These are phyloP conservation scores for Thera britannica DNA, from an alignment of 2,888 invertebrate species.

Conservation along the genomic window DNA sequence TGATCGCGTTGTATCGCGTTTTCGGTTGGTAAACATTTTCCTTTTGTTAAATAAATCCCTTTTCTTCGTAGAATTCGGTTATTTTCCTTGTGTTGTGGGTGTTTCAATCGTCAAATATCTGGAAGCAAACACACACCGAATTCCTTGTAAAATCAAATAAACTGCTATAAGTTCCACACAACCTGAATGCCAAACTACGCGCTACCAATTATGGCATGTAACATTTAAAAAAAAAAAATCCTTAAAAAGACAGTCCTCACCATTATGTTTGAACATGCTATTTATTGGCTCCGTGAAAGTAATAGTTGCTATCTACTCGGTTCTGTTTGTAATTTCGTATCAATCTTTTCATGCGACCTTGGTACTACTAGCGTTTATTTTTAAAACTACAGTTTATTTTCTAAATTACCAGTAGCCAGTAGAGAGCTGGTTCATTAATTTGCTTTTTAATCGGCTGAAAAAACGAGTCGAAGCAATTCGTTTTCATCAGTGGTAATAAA, in stretches of 20 bases:
- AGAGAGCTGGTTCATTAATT: conserved; percentile 24
- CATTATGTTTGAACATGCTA: not conserved
- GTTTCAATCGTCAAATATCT: not conserved
- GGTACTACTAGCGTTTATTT: conserved; percentile 29
- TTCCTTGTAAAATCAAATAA: not conserved
- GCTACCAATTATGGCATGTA: too few species aligned
- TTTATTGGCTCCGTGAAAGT: not conserved
- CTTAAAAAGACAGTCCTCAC: too few species aligned
- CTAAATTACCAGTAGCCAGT: conserved; percentile 21
- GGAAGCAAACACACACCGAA: not conserved
- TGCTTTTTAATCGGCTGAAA: conserved; percentile 30
- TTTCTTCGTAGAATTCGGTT: not conserved
- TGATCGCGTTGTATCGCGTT: conserved; percentile 19
- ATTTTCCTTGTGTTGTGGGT: not conserved
- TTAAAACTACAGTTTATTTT: conserved; percentile 19
- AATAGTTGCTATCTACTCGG: not conserved
- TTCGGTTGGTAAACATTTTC: too few species aligned
- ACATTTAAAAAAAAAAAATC: too few species aligned
- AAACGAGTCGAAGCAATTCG: conserved; percentile 7
- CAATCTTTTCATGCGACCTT: conserved; percentile 27
- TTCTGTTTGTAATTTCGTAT: conserved; percentile 16
- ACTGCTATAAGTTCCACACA: not conserved
- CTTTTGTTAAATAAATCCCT: not conserved
- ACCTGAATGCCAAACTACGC: not conserved
- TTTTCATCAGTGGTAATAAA: conserved; percentile 8